These are phyloP conservation scores for Sphaerophoria rueppellii DNA, from an alignment of 2,888 invertebrate species.

Conservation along the genomic window DNA sequence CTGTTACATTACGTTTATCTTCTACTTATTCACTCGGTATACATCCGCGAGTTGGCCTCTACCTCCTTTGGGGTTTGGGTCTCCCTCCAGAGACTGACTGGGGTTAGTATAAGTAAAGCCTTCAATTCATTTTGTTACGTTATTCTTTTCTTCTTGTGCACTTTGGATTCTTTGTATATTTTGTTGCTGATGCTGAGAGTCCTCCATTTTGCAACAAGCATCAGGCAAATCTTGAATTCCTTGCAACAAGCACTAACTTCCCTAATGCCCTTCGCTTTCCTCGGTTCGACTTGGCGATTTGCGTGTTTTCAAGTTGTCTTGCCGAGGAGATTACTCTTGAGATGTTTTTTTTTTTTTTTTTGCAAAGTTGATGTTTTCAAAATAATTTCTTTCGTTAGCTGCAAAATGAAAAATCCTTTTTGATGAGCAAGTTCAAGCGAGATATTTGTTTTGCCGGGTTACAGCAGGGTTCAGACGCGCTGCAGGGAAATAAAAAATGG, in stretches of 20 bases:
- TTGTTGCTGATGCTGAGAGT: conserved; percentile 21
- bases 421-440: conserved; percentile 20
- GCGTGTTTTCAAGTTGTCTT: conserved; percentile 57
- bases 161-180: background rate
- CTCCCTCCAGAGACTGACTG: conserved; percentile 62
- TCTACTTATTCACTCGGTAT: conserved; percentile 72
- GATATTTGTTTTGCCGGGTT: background rate
- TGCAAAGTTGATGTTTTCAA: conserved; percentile 39
- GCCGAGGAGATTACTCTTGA: conserved; percentile 52
- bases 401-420: conserved; percentile 31
- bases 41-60: conserved; percentile 71
- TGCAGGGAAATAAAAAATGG: background rate
- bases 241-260: background rate
- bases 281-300: conserved; percentile 52
- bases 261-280: background rate
- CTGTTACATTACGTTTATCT: conserved; percentile 74
- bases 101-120: conserved; percentile 49
- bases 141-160: conserved; percentile 52
- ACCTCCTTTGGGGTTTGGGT: conserved; percentile 27
- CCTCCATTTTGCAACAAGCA: conserved; percentile 56
- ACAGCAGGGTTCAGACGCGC: background rate
- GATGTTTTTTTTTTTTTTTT: background rate
- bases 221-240: conserved; percentile 26
- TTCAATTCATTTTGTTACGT: conserved; percentile 67
- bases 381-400: conserved; percentile 38